Evolutionary conservation across 2,888 invertebrate genomes (phyloP), one percentile per base, ranked within the genome.

Genomic region (Cataglyphis livida): DNA sequence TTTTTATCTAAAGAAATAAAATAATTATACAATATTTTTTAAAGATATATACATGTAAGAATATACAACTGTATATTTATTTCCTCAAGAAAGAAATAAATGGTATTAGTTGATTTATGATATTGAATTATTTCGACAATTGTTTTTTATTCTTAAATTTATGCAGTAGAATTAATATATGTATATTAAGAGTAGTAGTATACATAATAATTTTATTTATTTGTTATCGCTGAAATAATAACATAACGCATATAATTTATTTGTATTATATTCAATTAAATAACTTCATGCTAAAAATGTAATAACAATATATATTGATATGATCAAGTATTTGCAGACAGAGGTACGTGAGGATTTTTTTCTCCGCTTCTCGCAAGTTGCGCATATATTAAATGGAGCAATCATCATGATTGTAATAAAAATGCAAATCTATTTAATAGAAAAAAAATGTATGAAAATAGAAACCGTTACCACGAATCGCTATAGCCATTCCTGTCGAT

Each of bases 401-500:
- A 44, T 78, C 12, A 76, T 41, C 21, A 18, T 2, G 38, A 21
- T 41, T 68, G 21, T 21, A 70, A 78, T 70, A 70, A 70, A 70
- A 70, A 70, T 70, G 59, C 25, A 78, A 78, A 48, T 61, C 9
- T 44, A 1, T 4, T 44, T 79, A 70, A 78, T 57, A 41, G 9
- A 21, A 71, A 79, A 66, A 59, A 68, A 59, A 57, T 32, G 15
- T 18, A 57, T 48, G 54, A 28, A 25, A 54, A 74, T 48, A 71
- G 74, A 28, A 28, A 48, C 76, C 32, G 65, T 76, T 65, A 75
- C 32, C 35, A 65, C 25, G 51, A 15, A 54, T 21, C 65, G 48
- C 65, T 62, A 59, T 64, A 68, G 28, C 3, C 41, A 44, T 68
- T 59, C 21, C 64, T 71, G 84, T 89, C 85, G 85, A 87, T 88